These are phyloP conservation scores for Drosophila littoralis DNA, from an alignment of 1,140 invertebrate genomes.

Conservation along the genomic window DNA sequence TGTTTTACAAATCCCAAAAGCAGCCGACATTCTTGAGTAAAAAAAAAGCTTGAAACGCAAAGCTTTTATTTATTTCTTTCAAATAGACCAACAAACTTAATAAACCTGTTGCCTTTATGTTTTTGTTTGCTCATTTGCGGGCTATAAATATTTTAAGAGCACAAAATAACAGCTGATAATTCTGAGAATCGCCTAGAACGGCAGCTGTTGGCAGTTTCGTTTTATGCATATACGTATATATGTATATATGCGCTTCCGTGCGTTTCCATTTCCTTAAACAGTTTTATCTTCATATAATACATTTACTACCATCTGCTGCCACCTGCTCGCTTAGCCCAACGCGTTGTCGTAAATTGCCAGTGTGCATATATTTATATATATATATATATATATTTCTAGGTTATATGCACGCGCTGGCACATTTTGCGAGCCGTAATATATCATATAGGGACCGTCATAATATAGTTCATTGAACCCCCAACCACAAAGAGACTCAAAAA, in stretches of 20 bases:
- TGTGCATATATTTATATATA: constrained; percentile 6
- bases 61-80: too few species aligned
- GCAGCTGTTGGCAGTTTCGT: constrained; percentile 9
- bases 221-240: constrained; percentile 15
- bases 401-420: constrained; percentile 9
- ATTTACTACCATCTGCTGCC: constrained; percentile 39
- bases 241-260: not conserved
- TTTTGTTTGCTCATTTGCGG: constrained; percentile 19
- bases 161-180: not conserved
- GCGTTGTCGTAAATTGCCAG: constrained; percentile 38
- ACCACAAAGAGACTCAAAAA: constrained; percentile 70
- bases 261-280: constrained; percentile 36
- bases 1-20: too few species aligned
- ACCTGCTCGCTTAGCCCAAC: constrained; percentile 36
- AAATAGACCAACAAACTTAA: not conserved
- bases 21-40: too few species aligned
- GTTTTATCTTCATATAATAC: constrained; percentile 54
- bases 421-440: constrained; percentile 56
- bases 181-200: constrained; percentile 13
- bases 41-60: too few species aligned
- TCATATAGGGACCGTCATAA: constrained; percentile 64
- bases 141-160: constrained; percentile 9
- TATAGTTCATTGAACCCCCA: constrained; percentile 78
- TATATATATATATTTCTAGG: constrained; percentile 13
- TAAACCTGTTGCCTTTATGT: constrained; percentile 27